Conservation (phyloP, 2,888 invertebrate species). For the Cryptocephalus primarius region DNA sequence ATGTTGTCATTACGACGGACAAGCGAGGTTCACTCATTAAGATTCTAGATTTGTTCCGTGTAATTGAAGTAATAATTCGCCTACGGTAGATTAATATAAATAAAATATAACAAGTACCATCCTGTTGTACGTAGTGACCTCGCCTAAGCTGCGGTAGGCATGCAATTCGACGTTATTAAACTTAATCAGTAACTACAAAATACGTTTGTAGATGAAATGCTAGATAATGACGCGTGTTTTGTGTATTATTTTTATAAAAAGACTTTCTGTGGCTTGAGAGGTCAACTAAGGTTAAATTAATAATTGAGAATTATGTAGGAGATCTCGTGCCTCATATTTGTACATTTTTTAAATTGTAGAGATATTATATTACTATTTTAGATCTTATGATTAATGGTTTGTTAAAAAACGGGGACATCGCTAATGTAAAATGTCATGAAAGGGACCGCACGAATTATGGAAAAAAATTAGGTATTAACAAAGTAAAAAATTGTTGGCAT, state of each 20-base stretch:
- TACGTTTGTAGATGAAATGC: slow-evolving; percentile 17
- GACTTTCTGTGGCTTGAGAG: slow-evolving; percentile 11
- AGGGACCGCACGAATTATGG: too few species aligned
- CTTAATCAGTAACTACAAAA: slow-evolving; percentile 12
- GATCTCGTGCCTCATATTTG: too few species aligned
- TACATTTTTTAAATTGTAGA: too few species aligned
- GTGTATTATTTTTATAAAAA: slow-evolving; percentile 9
- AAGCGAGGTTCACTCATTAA: slow-evolving; percentile 1
- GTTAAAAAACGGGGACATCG: too few species aligned
- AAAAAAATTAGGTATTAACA: too few species aligned
- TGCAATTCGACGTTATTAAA: slow-evolving; percentile 19
- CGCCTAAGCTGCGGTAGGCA: slow-evolving; percentile 15
- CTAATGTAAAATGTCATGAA: too few species aligned
- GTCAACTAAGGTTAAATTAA: slow-evolving; percentile 9
- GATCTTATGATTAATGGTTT: too few species aligned
- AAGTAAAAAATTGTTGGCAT: too few species aligned
- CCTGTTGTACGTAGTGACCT: slow-evolving; percentile 33
- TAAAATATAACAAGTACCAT: slow-evolving; percentile 36
- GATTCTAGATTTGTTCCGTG: slow-evolving; percentile 24
- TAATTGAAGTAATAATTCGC: slow-evolving; percentile 38
- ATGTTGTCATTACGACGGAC: background rate
- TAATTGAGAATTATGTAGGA: too few species aligned
- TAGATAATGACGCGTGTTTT: slow-evolving; percentile 14
- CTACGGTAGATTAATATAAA: slow-evolving; percentile 38
- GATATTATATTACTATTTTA: too few species aligned